Conservation (phyloP, 2,888 invertebrate genomes). For the Elegia similella region DNA sequence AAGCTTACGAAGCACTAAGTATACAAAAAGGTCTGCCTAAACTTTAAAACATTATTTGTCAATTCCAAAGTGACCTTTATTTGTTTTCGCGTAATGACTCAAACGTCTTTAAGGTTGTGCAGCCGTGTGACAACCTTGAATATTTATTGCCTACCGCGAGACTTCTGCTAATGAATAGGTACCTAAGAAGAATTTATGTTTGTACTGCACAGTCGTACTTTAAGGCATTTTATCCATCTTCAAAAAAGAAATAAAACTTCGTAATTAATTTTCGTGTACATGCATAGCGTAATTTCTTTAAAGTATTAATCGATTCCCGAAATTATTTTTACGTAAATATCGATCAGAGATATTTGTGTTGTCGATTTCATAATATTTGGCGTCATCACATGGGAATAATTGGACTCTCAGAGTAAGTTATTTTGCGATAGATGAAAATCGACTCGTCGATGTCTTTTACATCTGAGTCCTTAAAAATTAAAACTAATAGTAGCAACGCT, state of each 20-base stretch:
- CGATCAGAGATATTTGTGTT: too few species aligned
- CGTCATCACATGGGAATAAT: too few species aligned
- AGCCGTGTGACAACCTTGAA: slow-evolving; percentile 54
- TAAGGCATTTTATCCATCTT: background rate
- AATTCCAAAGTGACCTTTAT: slow-evolving; percentile 46
- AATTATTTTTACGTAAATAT: too few species aligned
- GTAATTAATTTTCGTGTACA: too few species aligned
- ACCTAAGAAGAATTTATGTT: slow-evolving; percentile 24
- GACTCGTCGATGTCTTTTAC: slow-evolving; percentile 1
- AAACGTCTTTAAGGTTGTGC: slow-evolving; percentile 35
- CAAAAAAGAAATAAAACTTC: too few species aligned
- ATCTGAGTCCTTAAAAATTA: too few species aligned
- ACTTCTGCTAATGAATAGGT: slow-evolving; percentile 34
- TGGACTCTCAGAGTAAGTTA: too few species aligned
- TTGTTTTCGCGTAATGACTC: slow-evolving; percentile 39
- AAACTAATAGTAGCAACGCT: background rate
- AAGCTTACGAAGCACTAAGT: too few species aligned
- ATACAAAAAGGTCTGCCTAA: background rate
- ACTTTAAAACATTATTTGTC: background rate
- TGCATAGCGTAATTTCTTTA: too few species aligned
- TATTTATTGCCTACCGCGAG: slow-evolving; percentile 32
- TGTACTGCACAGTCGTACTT: slow-evolving; percentile 2
- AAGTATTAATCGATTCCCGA: too few species aligned
- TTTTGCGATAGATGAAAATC: background rate
- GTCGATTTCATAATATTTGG: too few species aligned